Base-by-base conservation (phyloP, 1,140 invertebrate genomes). In the Galleria mellonella region DNA sequence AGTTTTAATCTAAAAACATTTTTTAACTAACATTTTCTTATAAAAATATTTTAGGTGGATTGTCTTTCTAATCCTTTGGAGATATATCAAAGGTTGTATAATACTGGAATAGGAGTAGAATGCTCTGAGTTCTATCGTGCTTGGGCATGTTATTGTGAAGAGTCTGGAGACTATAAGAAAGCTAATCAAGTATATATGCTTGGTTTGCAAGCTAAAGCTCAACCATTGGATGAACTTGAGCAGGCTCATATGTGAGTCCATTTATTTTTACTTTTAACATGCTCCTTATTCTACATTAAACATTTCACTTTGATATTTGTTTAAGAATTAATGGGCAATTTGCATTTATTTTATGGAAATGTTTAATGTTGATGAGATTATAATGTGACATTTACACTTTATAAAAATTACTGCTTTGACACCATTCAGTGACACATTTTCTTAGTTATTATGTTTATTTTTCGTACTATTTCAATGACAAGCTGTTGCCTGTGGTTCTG, bases 91-190 rank as follows among this genome's bases (percentile, higher is more conserved):
- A 87, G 92, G 69, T 83, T 94, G 51, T 91, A 92, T 56, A 90
- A 90, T 44, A 90, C 89, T 72, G 92, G 92, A n/a, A 89, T 94
- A 53, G 93, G 93, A 30, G 92, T 90, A n/a, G 91, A 91, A 86
- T 90, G 92, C 46, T 90, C 93, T 0, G 91, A 94, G 49, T 90
- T 94, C 56, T 95, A 95, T 65, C 88, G 91, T 62, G 91, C 92
- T 7, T 94, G 93, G 94, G 92, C 93, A 7, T 94, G 94, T 64
- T 93, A 94, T 72, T 90, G 93, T 57, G 93, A 94, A 77, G 89
- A 91, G 62, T 88, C 88, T 36, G 90, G 91, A 35, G 92, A 94
- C 81, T 92, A 90, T 59, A 91, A 91, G 72, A 89, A 90, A 56
- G 93, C 93, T 0, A 91, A 94, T 73, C 88, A 92, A 57, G 88